These are phyloP conservation scores for Melieria picta DNA, from an alignment of 2,888 invertebrate genomes.

Conservation along the genomic window DNA sequence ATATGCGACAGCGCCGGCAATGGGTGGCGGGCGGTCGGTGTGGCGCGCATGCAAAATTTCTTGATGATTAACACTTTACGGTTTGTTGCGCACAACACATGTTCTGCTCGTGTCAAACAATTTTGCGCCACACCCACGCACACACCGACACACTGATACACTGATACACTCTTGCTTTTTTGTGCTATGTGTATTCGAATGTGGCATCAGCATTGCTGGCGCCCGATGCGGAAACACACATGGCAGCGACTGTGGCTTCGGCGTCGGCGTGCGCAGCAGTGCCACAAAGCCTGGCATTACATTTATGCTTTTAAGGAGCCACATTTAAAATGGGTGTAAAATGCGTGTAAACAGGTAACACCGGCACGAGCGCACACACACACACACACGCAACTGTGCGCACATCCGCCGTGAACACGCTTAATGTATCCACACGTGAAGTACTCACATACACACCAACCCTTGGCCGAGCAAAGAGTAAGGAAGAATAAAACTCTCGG, in stretches of 20 bases:
- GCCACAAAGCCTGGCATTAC: neutral
- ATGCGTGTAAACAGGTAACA: slow-evolving; percentile 41
- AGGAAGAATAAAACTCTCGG: neutral
- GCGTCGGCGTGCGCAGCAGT: neutral
- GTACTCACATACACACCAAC: neutral
- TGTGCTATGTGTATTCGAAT: neutral
- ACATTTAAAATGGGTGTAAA: slow-evolving; percentile 36
- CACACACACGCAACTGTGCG: neutral
- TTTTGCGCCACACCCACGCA: slow-evolving; percentile 6
- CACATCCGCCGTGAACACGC: neutral
- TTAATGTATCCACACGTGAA: neutral
- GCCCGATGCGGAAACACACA: neutral
- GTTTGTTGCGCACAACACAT: slow-evolving; percentile 25
- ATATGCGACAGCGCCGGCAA: neutral
- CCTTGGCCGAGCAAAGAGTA: neutral
- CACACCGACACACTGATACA: neutral
- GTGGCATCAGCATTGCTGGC: neutral
- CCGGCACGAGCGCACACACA: slow-evolving; percentile 17
- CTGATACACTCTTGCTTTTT: neutral
- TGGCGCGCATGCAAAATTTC: slow-evolving; percentile 34
- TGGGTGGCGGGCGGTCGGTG: slow-evolving; percentile 18
- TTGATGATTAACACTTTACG: slow-evolving; percentile 42
- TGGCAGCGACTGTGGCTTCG: neutral
- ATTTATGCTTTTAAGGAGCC: slow-evolving; percentile 20
- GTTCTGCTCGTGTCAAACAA: slow-evolving; percentile 13